Conservation (phyloP, 2,888 invertebrate genomes). For the Laspeyria flexula region DNA sequence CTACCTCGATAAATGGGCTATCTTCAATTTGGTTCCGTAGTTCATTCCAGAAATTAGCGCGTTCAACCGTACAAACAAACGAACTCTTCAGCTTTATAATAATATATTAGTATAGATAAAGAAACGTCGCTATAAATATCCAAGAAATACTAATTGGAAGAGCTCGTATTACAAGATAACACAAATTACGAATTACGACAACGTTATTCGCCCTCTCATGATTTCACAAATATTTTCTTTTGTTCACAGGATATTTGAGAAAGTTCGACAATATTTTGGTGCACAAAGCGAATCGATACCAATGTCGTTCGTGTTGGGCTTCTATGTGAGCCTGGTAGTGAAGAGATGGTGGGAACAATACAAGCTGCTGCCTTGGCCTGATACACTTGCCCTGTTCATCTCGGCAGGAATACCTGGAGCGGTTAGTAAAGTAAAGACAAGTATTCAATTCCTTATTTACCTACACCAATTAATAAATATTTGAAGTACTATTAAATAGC, state of each 20-base stretch:
- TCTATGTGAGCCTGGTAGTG: conserved; percentile 96
- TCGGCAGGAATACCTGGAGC: conserved; percentile 96
- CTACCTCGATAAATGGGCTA: no score
- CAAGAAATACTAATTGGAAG: no score
- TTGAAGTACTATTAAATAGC: background rate
- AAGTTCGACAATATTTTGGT: conserved; percentile 93
- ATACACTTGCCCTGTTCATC: conserved; percentile 95
- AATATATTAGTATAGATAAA: no score
- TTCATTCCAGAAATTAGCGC: no score
- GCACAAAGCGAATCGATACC: conserved; percentile 96
- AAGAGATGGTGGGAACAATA: conserved; percentile 99
- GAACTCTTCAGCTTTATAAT: no score
- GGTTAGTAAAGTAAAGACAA: conserved; percentile 88
- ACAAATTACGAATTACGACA: background rate
- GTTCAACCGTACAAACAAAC: no score
- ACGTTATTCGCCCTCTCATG: background rate
- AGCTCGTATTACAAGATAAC: no score
- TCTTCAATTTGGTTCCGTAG: no score
- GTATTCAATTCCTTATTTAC: conserved; percentile 49
- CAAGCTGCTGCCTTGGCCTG: conserved; percentile 96
- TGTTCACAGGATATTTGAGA: conserved; percentile 93
- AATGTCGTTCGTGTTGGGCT: conserved; percentile 97
- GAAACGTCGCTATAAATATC: no score
- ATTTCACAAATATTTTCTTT: conserved; percentile 1
- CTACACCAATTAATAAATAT: conserved; percentile 4